Percentiles rank a stretch among this genome's conserved stretches.
Conservation (phyloP, 2,888 invertebrate species). For the Stenodema calcarata region DNA sequence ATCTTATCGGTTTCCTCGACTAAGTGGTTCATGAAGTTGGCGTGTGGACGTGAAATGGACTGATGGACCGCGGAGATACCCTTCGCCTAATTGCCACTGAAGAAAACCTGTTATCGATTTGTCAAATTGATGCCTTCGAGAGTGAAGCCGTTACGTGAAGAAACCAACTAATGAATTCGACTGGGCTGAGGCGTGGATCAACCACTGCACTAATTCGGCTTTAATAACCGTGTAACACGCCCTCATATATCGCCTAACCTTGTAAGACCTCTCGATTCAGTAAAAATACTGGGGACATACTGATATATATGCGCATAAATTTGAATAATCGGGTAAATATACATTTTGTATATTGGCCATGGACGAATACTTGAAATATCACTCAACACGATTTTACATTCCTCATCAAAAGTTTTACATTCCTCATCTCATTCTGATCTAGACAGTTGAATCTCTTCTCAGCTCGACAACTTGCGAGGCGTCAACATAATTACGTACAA, state of each 20-base stretch:
- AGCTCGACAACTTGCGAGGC: neutral
- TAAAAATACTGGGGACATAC: neutral
- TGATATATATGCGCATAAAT: neutral
- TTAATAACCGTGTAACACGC: neutral
- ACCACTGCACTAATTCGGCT: neutral
- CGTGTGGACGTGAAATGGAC: neutral
- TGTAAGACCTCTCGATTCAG: neutral
- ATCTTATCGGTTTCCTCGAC: neutral
- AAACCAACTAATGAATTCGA: neutral
- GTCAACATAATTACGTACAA: neutral
- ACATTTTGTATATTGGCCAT: neutral
- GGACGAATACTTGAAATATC: neutral
- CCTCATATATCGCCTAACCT: neutral
- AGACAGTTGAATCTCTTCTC: neutral
- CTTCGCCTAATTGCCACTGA: neutral
- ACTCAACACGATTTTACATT: too few species aligned
- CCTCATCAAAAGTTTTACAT: too few species aligned
- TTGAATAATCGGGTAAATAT: neutral
- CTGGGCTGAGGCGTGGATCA: neutral
- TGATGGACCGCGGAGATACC: neutral
- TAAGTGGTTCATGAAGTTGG: neutral
- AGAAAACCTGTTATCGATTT: conserved; percentile 14
- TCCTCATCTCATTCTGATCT: neutral
- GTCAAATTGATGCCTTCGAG: conserved; percentile 10
- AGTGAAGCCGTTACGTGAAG: neutral